Evolutionary conservation across 2,888 invertebrate species (phyloP), one percentile per base, ranked within the genome.

Genomic region (Xylocampa areola): DNA sequence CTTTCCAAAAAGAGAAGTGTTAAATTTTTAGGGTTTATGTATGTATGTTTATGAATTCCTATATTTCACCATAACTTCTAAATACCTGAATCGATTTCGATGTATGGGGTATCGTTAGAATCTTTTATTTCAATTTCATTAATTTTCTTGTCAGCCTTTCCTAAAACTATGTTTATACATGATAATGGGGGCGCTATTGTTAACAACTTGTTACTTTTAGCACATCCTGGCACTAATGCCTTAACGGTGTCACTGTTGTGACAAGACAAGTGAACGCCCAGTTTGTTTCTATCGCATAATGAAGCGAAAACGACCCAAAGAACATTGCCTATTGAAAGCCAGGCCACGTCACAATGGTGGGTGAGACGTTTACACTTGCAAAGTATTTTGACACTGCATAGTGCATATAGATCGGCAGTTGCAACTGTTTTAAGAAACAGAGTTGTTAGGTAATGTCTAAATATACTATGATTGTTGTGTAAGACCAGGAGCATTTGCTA

Each of bases 191-290:
- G 44, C 68, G 68, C 72, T 69, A 25, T 21, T 50, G 59, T 45
- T 44, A 52, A 17, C 33, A 54, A 37, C 75, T 75, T 72, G 54
- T 72, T 52, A 68, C 57, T 71, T 71, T 37, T 48, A 51, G 33
- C 72, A 68, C 54, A 75, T 72, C 72, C 72, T 68, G 68, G 40
- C 68, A 51, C 32, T 68, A 63, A 54, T 58, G 58, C 65, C 40
- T 58, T 60, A 75, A 75, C 53, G 75, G 72, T 73, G 73, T 75
- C 73, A 63, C 43, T 55, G 59, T 53, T 41, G 62, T 54, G 43
- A 62, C 65, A 70, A 64, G 63, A 60, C 61, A 55, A 71, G 49
- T 64, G 64, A 58, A 67, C 65, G 48, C 59, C 65, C 52, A 58
- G 44, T 45, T 49, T 36, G 65, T 64, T 64, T 58, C 48, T 36